Conservation (phyloP, 2,888 invertebrate genomes). For the Adela reaumurella region DNA sequence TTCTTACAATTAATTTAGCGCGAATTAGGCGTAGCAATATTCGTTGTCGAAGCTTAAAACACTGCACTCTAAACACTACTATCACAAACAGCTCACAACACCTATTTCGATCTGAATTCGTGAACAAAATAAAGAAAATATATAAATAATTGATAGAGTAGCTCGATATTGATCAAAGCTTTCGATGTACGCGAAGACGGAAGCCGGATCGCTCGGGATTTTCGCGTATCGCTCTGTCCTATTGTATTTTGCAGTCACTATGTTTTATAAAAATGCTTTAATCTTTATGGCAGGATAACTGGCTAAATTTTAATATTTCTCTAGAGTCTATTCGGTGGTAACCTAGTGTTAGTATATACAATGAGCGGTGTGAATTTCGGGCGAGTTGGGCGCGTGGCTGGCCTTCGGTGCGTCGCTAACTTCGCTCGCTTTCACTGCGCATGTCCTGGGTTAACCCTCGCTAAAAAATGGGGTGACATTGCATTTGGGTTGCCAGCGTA, state of each 20-base stretch:
- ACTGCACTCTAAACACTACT: slow-evolving; percentile 3
- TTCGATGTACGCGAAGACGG: not conserved
- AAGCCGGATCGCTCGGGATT: not conserved
- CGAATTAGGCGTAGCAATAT: not conserved
- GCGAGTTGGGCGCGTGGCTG: not conserved
- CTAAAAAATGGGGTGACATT: not conserved
- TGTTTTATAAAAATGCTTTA: not conserved
- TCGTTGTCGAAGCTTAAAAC: not conserved
- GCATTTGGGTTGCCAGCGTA: not conserved
- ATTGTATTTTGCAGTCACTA: no score
- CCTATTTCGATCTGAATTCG: slow-evolving; percentile 1
- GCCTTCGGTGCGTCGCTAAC: not conserved
- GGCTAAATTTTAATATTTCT: not conserved
- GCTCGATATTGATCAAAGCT: slow-evolving; percentile 40
- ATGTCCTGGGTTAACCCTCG: not conserved
- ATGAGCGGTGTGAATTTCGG: not conserved
- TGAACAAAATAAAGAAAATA: slow-evolving; percentile 21
- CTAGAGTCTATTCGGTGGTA: not conserved
- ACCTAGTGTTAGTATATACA: not conserved
- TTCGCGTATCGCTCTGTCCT: not conserved
- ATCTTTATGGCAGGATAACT: not conserved
- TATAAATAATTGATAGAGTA: slow-evolving; percentile 49
- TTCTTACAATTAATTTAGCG: not conserved
- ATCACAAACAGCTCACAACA: slow-evolving; percentile 13
- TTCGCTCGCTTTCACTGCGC: not conserved